Evolutionary conservation across 2,797 vertebrate genomes (phyloP), one percentile per base, ranked within the genome.

Genomic region (Chelon labrosus): DNA sequence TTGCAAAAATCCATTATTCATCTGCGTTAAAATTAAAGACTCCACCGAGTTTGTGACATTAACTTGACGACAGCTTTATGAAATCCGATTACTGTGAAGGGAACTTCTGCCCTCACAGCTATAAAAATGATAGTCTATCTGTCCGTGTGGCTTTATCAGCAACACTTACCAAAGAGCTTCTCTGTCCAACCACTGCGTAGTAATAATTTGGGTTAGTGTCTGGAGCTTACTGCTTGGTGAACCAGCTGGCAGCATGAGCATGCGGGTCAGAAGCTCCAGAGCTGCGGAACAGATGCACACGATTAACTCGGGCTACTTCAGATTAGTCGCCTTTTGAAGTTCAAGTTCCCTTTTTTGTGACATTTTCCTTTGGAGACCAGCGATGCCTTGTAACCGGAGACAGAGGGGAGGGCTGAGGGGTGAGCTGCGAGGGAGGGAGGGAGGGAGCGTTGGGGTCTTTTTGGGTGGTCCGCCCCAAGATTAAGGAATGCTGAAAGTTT

Each of bases 241-340:
- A 44, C 73, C 59, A 73, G 71, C 77, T 25, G 44, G 61, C 73
- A 54, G 74, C 71, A 65, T 31, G 20, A 68, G 70, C 56, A 60
- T 67, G 72, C 20, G 25, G 86, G 68, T 86, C 82, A 67, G 65
- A 66, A 80, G 73, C 64, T 57, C 68, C 42, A 5, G 52, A 79
- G 70, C 78, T 76, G 73, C 57, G 76, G 46, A 84, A 85, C 92
- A 94, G 92, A 94, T 94, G 93, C 90, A 89, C 86, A 84, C 76
- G 75, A 93, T 91, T 93, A 93, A 87, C 89, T 88, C 80, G 0
- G 82, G 80, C 90, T 86, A 90, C 88, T 85, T 88, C 84, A 90
- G 85, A 94, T 93, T 90, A 91, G 87, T 69, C 70, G 9, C 77
- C 75, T 84, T 92, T 93, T 93, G 92, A 94, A 94, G 93, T 92